A percentile compares a stretch with the other conserved stretches of the same genome.
Conservation (phyloP, 2,797 vertebrate species). For the Syncerus caffer region DNA sequence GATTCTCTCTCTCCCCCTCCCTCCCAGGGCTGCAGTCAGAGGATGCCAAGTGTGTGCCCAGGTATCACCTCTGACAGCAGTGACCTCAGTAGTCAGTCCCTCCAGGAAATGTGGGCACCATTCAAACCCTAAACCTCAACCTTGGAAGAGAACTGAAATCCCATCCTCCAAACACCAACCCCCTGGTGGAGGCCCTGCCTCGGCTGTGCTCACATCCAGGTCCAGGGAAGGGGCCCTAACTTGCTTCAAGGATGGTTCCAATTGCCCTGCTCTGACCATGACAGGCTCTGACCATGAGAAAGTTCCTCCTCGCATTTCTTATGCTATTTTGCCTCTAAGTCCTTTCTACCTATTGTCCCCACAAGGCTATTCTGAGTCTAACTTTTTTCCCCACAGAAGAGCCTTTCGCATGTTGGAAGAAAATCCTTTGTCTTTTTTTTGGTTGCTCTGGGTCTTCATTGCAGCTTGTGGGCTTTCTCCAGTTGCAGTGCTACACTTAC, state of each 20-base stretch:
- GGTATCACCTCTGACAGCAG: background rate
- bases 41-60: background rate
- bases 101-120: background rate
- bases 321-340: background rate
- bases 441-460: background rate
- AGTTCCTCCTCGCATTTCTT: background rate
- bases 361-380: background rate
- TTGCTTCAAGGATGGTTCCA: background rate
- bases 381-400: background rate
- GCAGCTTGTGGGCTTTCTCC: background rate
- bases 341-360: background rate
- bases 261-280: background rate
- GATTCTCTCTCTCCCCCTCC: background rate
- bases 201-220: background rate
- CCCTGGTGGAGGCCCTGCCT: background rate
- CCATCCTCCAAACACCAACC: background rate
- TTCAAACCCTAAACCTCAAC: background rate
- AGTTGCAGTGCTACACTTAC: accelerated
- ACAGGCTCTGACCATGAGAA: background rate
- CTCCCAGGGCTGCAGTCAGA: background rate
- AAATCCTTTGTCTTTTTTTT: background rate
- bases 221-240: background rate
- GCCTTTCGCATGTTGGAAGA: background rate
- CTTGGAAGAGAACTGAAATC: background rate
- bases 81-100: background rate